Evolutionary conservation across 2,888 invertebrate genomes (phyloP).

Genomic region (Zygogramma bicolorata): DNA sequence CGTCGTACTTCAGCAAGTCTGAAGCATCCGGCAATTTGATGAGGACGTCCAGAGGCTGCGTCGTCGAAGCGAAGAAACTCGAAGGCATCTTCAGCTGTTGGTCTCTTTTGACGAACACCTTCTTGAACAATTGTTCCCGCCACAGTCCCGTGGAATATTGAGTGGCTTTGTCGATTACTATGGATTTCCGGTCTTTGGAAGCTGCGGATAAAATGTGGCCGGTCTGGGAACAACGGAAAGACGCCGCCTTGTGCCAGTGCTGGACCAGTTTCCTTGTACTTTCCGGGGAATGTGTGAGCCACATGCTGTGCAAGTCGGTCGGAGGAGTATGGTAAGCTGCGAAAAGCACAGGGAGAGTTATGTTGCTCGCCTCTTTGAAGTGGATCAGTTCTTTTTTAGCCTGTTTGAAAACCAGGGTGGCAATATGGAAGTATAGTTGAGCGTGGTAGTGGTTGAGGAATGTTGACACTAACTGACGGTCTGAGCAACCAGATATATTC

Average conservation of each 20-base stretch:
- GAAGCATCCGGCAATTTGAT: slow-evolving; percentile 74
- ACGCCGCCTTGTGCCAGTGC: slow-evolving; percentile 76
- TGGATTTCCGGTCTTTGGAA: slow-evolving; percentile 71
- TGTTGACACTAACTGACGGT: slow-evolving; percentile 70
- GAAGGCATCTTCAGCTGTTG: slow-evolving; percentile 73
- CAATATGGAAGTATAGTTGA: slow-evolving; percentile 82
- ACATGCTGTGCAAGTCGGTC: slow-evolving; percentile 72
- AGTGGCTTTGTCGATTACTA: slow-evolving; percentile 71
- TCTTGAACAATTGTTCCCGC: slow-evolving; percentile 78
- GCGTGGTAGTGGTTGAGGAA: slow-evolving; percentile 82
- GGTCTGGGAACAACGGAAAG: slow-evolving; percentile 80
- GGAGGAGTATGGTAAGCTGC: slow-evolving; percentile 75
- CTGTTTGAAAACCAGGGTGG: slow-evolving; percentile 80
- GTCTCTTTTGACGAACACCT: slow-evolving; percentile 74
- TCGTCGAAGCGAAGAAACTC: slow-evolving; percentile 75
- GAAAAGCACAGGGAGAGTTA: slow-evolving; percentile 75
- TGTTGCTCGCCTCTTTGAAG: slow-evolving; percentile 75
- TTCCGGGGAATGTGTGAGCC: slow-evolving; percentile 73
- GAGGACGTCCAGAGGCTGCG: slow-evolving; percentile 70
- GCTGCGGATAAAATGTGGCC: slow-evolving; percentile 80
- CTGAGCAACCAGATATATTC: slow-evolving; percentile 61
- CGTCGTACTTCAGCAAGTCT: slow-evolving; percentile 78
- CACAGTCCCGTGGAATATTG: slow-evolving; percentile 77
- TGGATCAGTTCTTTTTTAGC: slow-evolving; percentile 79
- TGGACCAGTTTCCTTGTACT: slow-evolving; percentile 70